Conservation (phyloP, 2,888 invertebrate genomes). For the Auanema freiburgensis region DNA sequence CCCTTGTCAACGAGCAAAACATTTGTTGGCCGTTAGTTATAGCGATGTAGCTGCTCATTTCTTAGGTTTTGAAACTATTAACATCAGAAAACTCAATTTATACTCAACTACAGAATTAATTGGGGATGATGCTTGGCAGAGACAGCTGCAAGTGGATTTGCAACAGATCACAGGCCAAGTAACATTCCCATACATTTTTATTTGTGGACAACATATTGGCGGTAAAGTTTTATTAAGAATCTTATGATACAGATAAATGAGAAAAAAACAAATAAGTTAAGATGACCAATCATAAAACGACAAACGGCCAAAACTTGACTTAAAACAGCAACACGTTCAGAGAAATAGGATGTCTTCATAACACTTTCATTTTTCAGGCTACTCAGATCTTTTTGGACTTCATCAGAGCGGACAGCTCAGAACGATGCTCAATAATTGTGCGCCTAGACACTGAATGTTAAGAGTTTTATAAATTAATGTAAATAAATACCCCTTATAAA, state of each 20-base stretch:
- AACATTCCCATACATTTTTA: conserved; percentile 63
- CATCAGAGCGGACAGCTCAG: conserved; percentile 60
- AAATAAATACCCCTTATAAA: too few species aligned
- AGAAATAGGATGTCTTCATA: not conserved
- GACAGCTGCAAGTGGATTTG: conserved; percentile 61
- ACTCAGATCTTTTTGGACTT: conserved; percentile 57
- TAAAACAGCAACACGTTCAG: not conserved
- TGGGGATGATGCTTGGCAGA: conserved; percentile 62
- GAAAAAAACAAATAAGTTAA: too few species aligned
- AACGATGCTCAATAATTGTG: conserved; percentile 49
- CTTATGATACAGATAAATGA: too few species aligned
- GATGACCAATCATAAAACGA: too few species aligned
- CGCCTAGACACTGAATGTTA: conserved; percentile 48
- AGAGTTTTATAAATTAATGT: too few species aligned
- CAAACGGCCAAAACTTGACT: not conserved
- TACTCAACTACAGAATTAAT: conserved; percentile 45
- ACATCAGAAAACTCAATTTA: not conserved
- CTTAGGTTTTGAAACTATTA: conserved; percentile 29
- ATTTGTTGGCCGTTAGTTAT: conserved; percentile 58
- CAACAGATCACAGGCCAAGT: conserved; percentile 59
- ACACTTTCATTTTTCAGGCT: conserved; percentile 32
- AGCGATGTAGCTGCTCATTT: conserved; percentile 60
- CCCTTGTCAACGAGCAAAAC: conserved; percentile 60
- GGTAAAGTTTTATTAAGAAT: conserved; percentile 25
- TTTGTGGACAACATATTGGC: conserved; percentile 61